Evolutionary conservation across 2,797 vertebrate species (phyloP), one percentile per base, ranked within the genome.

Genomic region (Pampus argenteus): DNA sequence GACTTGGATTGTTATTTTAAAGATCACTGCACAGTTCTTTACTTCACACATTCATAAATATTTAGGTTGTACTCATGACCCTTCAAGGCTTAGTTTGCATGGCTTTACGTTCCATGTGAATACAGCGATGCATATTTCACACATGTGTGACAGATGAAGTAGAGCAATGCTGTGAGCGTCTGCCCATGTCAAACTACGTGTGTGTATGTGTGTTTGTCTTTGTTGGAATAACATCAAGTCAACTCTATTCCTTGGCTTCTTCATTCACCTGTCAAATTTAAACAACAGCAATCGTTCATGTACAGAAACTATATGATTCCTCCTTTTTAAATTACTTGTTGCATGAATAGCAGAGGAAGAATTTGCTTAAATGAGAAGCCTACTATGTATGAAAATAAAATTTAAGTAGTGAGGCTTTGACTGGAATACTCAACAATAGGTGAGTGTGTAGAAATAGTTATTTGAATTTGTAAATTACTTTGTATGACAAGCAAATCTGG

Each of bases 91-190:
- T 55, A 18, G n/a, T n/a, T n/a, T n/a, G n/a, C n/a, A n/a, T n/a
- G n/a, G n/a, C 40, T 52, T 61, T 26, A 23, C 42, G 51, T 49
- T 65, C 0, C 42, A 26, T 25, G 20, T 71, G 66, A 58, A 42
- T 52, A 72, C 55, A 17, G 57, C 18, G 14, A 4, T 75, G 61
- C 61, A 82, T 71, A 86, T 75, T 83, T 82, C 55, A 26, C 68
- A 74, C n/a, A 8, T 52, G 45, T 60, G 57, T 82, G 67, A 66
- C 28, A 50, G 65, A 59, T 40, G 54, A 22, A 54, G 72, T 85
- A 48, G 78, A 83, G 69, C 42, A 42, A 66, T 63, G 77, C 76
- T 86, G 89, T 58, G 78, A 90, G 60, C 59, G 78, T 79, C 66
- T 42, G 83, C 61, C 74, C 55, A 42, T 50, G 70, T 91, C 74